Conservation (phyloP, 2,888 invertebrate genomes). For the Rotaria sp. region DNA sequence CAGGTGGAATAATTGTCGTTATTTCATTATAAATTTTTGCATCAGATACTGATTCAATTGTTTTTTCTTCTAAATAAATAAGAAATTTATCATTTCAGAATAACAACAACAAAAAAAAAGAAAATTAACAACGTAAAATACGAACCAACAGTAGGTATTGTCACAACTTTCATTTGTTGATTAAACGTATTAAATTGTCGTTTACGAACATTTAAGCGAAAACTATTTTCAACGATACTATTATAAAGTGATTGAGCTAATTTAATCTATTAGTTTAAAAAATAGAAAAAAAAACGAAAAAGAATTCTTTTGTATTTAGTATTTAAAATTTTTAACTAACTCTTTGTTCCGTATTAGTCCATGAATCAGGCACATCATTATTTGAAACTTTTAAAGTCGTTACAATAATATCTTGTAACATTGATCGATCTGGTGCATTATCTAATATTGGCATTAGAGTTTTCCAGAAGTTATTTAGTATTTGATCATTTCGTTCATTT, state of each 20-base stretch:
- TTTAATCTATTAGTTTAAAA: background rate
- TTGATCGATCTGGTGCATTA: background rate
- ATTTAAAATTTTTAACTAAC: background rate
- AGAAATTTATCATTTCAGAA: no score
- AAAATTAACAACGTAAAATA: background rate
- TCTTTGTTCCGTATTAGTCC: background rate
- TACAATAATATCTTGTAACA: slow-evolving; percentile 20
- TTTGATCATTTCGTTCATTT: background rate
- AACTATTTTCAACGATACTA: background rate
- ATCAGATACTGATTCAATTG: background rate
- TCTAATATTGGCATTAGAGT: background rate
- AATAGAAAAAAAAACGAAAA: background rate
- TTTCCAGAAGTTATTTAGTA: background rate
- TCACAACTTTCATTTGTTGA: background rate
- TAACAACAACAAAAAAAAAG: no score
- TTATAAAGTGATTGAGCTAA: background rate
- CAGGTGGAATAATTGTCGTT: slow-evolving; percentile 51
- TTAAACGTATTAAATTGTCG: slow-evolving; percentile 20
- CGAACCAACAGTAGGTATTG: background rate
- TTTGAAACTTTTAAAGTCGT: background rate
- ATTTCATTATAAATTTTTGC: slow-evolving; percentile 49
- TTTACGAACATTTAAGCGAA: background rate
- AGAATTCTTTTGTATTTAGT: background rate
- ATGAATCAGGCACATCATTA: background rate
- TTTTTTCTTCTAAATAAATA: background rate